A percentile compares a stretch with the other conserved stretches of the same genome.
These are phyloP conservation scores for Xestia ashworthii DNA, from an alignment of 2,888 invertebrate species.

Conservation along the genomic window DNA sequence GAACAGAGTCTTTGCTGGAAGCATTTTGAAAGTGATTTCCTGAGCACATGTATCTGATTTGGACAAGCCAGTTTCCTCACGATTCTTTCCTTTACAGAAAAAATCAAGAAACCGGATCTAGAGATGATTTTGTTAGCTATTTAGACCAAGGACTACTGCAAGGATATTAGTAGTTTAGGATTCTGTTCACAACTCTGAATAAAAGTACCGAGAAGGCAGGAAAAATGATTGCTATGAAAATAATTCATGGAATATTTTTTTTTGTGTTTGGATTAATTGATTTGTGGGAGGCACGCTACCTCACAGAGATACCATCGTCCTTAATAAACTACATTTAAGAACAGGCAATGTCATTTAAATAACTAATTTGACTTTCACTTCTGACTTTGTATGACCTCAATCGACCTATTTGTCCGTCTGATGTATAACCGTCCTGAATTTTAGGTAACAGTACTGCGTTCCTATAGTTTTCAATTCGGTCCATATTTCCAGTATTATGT, in stretches of 20 bases:
- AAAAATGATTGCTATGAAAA: background rate
- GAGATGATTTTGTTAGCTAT: no score
- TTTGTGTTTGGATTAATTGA: background rate
- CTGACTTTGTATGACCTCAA: slow-evolving; percentile 11
- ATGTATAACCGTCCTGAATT: background rate
- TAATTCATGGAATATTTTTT: no score
- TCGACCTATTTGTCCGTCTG: slow-evolving; percentile 7
- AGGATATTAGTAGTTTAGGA: background rate
- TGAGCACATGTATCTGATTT: no score
- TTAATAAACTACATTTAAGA: background rate
- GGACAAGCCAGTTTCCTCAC: no score
- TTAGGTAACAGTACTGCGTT: background rate
- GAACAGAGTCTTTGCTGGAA: no score
- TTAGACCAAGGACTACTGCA: background rate
- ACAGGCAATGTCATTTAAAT: background rate
- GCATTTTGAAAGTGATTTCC: background rate
- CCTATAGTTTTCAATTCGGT: background rate
- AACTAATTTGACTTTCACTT: slow-evolving; percentile 9
- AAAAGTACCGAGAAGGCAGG: background rate
- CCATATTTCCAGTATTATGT: slow-evolving; percentile 6
- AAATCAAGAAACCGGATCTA: background rate
- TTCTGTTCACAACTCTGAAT: background rate
- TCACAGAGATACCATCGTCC: background rate
- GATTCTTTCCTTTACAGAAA: background rate
- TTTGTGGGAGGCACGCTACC: background rate